Evolutionary conservation across 2,113 vertebrate genomes (phyloP).

Genomic region (Gyps fulvus): DNA sequence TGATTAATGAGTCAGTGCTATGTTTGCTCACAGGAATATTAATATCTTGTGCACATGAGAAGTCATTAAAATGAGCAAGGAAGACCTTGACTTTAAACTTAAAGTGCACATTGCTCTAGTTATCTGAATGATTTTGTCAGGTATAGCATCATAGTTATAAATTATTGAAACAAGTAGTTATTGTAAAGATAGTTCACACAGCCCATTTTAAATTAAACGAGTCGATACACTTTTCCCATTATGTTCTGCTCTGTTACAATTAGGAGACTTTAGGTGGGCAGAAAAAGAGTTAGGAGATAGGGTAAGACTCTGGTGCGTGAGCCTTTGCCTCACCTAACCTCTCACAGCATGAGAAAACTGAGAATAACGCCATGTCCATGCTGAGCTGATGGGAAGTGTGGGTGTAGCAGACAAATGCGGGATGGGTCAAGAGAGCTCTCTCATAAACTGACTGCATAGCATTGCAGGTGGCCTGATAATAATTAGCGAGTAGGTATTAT

Average conservation of each 20-base stretch:
- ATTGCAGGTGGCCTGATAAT: neutral
- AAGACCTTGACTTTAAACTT: constrained; percentile 71
- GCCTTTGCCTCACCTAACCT: neutral
- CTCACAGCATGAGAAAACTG: neutral
- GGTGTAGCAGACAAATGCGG: neutral
- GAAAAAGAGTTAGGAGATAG: neutral
- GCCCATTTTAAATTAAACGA: constrained; percentile 53
- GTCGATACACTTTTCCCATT: constrained; percentile 23
- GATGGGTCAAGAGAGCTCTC: neutral
- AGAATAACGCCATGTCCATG: neutral
- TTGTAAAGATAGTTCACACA: constrained; percentile 51
- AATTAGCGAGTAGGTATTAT: neutral
- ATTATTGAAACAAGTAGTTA: constrained; percentile 64
- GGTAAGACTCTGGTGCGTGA: neutral
- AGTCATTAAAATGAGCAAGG: constrained; percentile 83
- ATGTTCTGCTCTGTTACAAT: constrained; percentile 21
- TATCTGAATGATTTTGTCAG: constrained; percentile 66
- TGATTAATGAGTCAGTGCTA: constrained; percentile 84
- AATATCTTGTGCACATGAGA: constrained; percentile 78
- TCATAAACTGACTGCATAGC: neutral
- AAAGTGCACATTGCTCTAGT: constrained; percentile 51
- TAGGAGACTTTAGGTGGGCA: constrained; percentile 3
- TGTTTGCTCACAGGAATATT: constrained; percentile 87
- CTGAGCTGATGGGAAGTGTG: neutral
- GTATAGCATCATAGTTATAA: constrained; percentile 51